Percentiles rank a stretch among this genome's conserved stretches.
Conservation (phyloP, 2,888 invertebrate species). For the Venustoraphidia nigricollis region DNA sequence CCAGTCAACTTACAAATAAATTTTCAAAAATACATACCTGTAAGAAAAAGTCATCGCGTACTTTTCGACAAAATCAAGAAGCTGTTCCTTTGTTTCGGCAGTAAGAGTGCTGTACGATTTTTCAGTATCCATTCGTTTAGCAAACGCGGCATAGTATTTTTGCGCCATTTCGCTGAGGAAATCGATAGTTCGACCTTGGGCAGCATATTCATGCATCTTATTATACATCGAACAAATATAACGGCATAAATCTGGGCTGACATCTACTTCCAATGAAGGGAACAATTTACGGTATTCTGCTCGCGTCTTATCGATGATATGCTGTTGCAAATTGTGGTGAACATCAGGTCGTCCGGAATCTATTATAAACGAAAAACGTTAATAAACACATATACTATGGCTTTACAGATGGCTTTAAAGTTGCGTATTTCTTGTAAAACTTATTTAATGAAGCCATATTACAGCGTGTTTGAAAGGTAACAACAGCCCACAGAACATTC, state of each 20-base stretch:
- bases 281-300: conserved; percentile 29
- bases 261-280: conserved; percentile 29
- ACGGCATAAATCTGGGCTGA: conserved; percentile 48
- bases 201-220: conserved; percentile 43
- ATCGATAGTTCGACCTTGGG: conserved; percentile 52
- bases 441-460: no score
- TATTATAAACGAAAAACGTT: conserved; percentile 13
- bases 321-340: conserved; percentile 25
- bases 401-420: no score
- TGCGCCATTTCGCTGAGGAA: conserved; percentile 83
- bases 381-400: no score
- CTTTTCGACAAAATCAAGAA: conserved; percentile 87
- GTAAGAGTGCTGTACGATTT: conserved; percentile 45
- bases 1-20: no score
- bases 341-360: conserved; percentile 28
- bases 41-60: conserved; percentile 86
- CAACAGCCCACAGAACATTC: no score
- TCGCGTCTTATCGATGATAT: conserved; percentile 32
- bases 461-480: no score
- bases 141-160: conserved; percentile 74
- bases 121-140: conserved; percentile 54
- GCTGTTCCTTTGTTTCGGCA: conserved; percentile 59
- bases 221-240: conserved; percentile 50
- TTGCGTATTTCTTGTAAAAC: no score
- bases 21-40: conserved; percentile 34